Evolutionary conservation across 2,797 vertebrate genomes (phyloP).

Genomic region (Percopsis omiscomaycus): DNA sequence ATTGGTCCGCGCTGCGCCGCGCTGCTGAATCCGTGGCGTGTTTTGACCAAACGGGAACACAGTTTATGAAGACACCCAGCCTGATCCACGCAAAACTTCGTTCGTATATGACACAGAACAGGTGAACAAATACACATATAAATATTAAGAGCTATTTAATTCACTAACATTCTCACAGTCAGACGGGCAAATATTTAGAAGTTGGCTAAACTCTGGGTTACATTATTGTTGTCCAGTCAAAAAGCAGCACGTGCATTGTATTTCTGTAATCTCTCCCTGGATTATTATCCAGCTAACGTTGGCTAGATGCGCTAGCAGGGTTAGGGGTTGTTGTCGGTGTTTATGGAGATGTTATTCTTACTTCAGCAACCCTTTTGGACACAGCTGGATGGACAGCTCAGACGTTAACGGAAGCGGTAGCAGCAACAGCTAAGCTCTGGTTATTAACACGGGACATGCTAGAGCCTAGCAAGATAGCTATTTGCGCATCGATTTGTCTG

Average conservation of each 20-base stretch:
- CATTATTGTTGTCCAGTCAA: slow-evolving; percentile 63
- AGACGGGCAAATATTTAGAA: not conserved
- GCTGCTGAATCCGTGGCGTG: no score
- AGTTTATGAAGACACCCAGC: no score
- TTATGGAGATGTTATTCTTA: not conserved
- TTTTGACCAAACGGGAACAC: no score
- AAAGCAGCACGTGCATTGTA: slow-evolving; percentile 56
- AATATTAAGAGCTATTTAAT: no score
- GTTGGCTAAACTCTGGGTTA: slow-evolving; percentile 53
- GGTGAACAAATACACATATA: no score
- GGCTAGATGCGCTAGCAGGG: slow-evolving; percentile 11
- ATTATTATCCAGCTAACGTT: slow-evolving; percentile 42
- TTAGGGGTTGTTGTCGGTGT: not conserved
- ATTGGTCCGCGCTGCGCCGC: no score
- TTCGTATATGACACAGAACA: no score
- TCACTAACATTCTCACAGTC: no score
- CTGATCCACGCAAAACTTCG: no score
- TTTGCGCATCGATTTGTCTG: not conserved
- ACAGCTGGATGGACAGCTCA: not conserved
- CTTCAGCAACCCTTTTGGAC: not conserved
- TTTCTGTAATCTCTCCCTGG: slow-evolving; percentile 56
- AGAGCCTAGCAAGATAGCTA: slow-evolving; percentile 38
- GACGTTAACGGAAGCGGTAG: not conserved
- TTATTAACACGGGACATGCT: slow-evolving; percentile 41
- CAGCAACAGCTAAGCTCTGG: not conserved